Percentiles rank a stretch among this genome's conserved stretches.
phyloP scores from a whole-genome alignment of 2,113 vertebrate species.

The Entomyzon cyanotis region DNA sequence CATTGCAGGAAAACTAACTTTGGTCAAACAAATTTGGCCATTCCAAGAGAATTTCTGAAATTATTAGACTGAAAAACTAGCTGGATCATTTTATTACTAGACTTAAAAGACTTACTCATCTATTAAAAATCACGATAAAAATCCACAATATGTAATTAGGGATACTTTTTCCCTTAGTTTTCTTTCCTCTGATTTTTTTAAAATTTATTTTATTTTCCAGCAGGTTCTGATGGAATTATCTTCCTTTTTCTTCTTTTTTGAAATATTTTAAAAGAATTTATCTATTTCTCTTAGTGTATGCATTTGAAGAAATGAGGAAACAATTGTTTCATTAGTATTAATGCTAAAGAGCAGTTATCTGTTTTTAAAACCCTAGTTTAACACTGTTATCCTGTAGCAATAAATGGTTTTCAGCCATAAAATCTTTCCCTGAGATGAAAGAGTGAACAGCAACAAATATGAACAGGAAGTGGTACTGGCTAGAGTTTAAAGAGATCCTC shows the following conservation, averaged over 20 bases:
- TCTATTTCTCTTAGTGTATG: neutral
- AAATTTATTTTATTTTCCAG: neutral
- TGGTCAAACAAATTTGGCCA: neutral
- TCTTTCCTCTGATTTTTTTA: neutral
- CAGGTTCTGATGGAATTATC: neutral
- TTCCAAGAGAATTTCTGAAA: slow-evolving; percentile 39
- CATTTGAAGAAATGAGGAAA: neutral
- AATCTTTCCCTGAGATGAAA: neutral
- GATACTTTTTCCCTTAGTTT: neutral
- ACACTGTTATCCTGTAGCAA: neutral
- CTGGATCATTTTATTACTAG: neutral
- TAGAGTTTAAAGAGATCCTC: neutral
- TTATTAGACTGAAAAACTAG: neutral
- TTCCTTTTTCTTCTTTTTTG: neutral
- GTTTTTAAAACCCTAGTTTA: neutral
- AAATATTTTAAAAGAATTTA: neutral
- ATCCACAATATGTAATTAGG: neutral
- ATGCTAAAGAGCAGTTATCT: neutral
- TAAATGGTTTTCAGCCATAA: neutral
- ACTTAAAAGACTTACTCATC: neutral
- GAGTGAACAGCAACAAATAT: neutral
- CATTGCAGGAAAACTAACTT: neutral
- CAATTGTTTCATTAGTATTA: neutral
- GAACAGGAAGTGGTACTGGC: neutral
- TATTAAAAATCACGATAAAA: neutral